Conservation (phyloP, 2,113 vertebrate species). For the Collichthys lucidus region DNA sequence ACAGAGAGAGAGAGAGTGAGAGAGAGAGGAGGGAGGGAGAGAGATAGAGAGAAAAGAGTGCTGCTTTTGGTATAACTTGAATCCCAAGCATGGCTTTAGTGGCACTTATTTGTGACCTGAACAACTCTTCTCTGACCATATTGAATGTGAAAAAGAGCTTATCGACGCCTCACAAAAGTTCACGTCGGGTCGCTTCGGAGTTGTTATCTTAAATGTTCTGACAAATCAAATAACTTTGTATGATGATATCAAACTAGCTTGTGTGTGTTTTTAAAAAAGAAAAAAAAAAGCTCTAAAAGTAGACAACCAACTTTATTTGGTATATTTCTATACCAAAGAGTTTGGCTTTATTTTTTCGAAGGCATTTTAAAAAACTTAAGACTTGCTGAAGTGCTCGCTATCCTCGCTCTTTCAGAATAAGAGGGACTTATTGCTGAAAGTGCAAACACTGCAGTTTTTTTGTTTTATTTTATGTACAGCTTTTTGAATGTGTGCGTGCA, state of each 20-base stretch:
- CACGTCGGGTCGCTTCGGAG: constrained; percentile 84
- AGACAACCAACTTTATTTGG: constrained; percentile 85
- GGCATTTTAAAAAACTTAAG: constrained; percentile 81
- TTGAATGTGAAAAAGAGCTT: constrained; percentile 91
- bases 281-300: constrained; percentile 65
- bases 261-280: constrained; percentile 79
- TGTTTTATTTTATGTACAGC: constrained; percentile 62
- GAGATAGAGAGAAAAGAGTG: constrained; percentile 65
- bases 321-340: constrained; percentile 93
- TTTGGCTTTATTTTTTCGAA: constrained; percentile 86
- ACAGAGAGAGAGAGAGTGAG: constrained; percentile 18
- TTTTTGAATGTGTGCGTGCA: constrained; percentile 83
- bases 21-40: constrained; percentile 39
- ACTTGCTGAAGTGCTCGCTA: constrained; percentile 79
- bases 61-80: constrained; percentile 83
- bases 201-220: constrained; percentile 88
- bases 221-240: constrained; percentile 92
- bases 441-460: constrained; percentile 58
- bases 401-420: constrained; percentile 80
- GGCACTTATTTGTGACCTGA: constrained; percentile 76
- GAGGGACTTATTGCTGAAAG: constrained; percentile 67
- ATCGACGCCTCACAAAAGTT: constrained; percentile 84
- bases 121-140: constrained; percentile 84
- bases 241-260: constrained; percentile 84
- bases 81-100: constrained; percentile 83